Conservation (phyloP, 1,140 invertebrate species). For the Rhopalosiphum padi region DNA sequence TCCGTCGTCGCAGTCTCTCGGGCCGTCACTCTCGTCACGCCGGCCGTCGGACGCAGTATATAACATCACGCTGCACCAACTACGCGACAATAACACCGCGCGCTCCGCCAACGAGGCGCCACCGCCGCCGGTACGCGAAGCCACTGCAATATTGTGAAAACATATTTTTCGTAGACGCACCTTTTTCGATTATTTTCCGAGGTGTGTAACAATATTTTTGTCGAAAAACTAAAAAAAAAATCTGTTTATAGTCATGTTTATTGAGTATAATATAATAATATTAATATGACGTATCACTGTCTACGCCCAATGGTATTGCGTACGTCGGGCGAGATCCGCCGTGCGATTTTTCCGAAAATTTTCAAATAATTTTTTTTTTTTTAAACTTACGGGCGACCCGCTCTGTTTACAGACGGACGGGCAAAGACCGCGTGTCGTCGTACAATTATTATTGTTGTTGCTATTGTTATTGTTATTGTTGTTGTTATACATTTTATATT, state of each 20-base stretch:
- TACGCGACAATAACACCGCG: background rate
- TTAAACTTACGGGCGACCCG: no score
- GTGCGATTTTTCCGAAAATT: background rate
- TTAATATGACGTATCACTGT: no score
- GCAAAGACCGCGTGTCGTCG: background rate
- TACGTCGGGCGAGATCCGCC: no score
- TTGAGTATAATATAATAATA: no score
- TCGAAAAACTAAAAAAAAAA: background rate
- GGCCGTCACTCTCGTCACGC: constrained; percentile 33
- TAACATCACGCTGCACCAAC: background rate
- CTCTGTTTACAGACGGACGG: background rate
- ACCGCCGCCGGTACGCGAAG: background rate
- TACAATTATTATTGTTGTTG: background rate
- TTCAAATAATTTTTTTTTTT: background rate
- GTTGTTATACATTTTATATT: background rate
- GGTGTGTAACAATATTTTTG: background rate
- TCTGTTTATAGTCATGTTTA: no score
- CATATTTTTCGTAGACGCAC: background rate
- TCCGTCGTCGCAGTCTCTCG: background rate
- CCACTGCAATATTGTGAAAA: background rate
- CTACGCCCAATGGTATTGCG: no score
- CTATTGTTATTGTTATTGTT: background rate
- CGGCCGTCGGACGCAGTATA: constrained; percentile 32
- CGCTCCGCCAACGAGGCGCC: background rate
- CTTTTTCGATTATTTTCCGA: background rate